Conservation (phyloP, 1,140 invertebrate genomes). For the Calliopsis andreniformis region DNA sequence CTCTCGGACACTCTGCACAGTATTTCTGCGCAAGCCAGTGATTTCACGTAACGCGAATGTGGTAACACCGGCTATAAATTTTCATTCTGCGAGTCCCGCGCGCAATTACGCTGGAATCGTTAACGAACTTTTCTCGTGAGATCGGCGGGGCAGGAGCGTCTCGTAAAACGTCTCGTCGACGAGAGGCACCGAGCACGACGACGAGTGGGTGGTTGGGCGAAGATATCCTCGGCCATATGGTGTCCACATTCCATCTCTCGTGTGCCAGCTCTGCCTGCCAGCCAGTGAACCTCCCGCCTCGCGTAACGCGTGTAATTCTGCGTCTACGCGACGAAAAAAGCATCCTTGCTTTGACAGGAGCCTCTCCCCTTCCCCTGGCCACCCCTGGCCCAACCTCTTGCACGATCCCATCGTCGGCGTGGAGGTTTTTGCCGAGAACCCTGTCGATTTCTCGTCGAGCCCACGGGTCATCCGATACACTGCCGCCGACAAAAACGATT, state of each 20-base stretch:
- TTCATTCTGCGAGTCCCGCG: slow-evolving; percentile 21
- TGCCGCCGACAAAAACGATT: too few relatives aligned
- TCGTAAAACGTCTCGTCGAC: too few relatives aligned
- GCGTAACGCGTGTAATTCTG: slow-evolving; percentile 15
- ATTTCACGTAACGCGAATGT: slow-evolving; percentile 39
- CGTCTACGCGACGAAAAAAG: background rate
- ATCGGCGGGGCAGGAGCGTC: background rate
- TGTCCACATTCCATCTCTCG: slow-evolving; percentile 79
- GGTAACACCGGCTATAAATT: slow-evolving; percentile 38
- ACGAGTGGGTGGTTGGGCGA: slow-evolving; percentile 64
- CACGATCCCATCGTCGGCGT: too few relatives aligned
- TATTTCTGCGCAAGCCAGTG: slow-evolving; percentile 16
- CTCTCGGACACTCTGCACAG: background rate
- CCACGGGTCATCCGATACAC: too few relatives aligned
- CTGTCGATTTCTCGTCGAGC: too few relatives aligned
- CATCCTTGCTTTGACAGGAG: background rate
- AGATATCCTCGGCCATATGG: slow-evolving; percentile 76
- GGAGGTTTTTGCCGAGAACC: too few relatives aligned
- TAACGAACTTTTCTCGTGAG: slow-evolving; percentile 32
- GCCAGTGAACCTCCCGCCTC: slow-evolving; percentile 25
- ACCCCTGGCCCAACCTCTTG: too few relatives aligned
- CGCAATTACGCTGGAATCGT: slow-evolving; percentile 26
- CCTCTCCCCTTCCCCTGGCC: too few relatives aligned
- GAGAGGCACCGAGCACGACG: background rate
- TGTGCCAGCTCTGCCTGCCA: slow-evolving; percentile 26